Evolutionary conservation across 2,797 vertebrate genomes (phyloP).

Genomic region (Chloroceryle amazona): DNA sequence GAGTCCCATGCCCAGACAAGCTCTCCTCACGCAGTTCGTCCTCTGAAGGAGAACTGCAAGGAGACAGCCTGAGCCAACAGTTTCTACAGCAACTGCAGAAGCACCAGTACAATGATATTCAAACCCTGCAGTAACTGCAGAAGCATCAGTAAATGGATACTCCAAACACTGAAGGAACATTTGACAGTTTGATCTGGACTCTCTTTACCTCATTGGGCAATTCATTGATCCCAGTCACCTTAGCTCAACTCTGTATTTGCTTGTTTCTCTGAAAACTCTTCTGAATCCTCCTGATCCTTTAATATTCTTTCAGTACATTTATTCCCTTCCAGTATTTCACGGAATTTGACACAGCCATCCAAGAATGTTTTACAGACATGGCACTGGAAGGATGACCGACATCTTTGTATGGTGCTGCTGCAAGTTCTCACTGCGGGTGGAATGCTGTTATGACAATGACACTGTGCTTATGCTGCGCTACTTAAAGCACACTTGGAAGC

Average conservation of each 20-base stretch:
- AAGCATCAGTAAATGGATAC: constrained; percentile 33
- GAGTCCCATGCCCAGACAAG: constrained; percentile 18
- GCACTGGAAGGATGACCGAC: background rate
- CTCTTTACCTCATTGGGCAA: background rate
- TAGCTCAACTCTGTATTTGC: background rate
- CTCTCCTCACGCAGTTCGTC: background rate
- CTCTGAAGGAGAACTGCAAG: constrained; percentile 46
- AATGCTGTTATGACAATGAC: constrained; percentile 67
- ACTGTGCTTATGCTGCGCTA: background rate
- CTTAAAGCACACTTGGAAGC: constrained; percentile 56
- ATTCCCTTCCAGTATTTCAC: background rate
- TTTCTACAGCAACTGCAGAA: constrained; percentile 65
- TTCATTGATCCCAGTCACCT: background rate
- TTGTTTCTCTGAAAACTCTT: background rate
- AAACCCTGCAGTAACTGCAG: constrained; percentile 25
- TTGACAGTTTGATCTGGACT: background rate
- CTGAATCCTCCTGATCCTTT: background rate
- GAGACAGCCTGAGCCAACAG: constrained; percentile 52
- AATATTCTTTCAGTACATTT: background rate
- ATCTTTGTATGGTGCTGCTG: background rate
- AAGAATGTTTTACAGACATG: background rate
- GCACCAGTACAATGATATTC: constrained; percentile 1
- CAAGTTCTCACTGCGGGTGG: background rate
- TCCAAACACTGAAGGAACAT: background rate
- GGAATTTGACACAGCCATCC: background rate